Percentiles rank a stretch among this genome's conserved stretches.
phyloP scores from a whole-genome alignment of 2,113 vertebrate genomes.

The Zapornia atra region DNA sequence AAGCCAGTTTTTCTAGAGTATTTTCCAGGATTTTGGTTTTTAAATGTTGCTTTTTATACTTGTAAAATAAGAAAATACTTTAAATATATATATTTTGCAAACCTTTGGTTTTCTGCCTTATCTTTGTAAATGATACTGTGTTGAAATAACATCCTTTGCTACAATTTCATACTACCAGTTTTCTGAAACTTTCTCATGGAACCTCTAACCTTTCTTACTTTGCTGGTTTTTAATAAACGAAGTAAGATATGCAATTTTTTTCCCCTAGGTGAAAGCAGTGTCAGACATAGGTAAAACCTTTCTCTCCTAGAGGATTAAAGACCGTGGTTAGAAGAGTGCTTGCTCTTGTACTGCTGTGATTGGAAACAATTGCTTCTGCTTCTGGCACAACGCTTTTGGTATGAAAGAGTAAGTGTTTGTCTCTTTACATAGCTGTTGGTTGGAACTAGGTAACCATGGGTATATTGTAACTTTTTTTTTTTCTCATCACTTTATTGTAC shows the following conservation, averaged over 20 bases:
- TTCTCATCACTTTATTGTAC: neutral
- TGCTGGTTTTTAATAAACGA: neutral
- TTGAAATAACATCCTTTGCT: neutral
- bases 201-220: neutral
- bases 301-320: neutral
- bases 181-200: neutral
- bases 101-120: neutral
- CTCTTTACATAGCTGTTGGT: neutral
- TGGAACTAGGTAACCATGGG: neutral
- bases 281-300: neutral
- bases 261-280: neutral
- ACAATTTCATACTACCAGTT: neutral
- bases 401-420: neutral
- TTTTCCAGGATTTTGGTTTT: neutral
- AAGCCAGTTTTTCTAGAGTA: neutral
- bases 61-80: conserved; percentile 6
- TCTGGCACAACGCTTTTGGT: neutral
- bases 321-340: neutral
- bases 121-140: neutral
- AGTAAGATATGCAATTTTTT: neutral
- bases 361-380: neutral
- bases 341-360: neutral
- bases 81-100: neutral
- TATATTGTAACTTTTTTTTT: neutral
- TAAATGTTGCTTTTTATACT: neutral